Base-by-base conservation (phyloP, 2,888 invertebrate genomes). In the Pycnomerus fuliginosus region DNA sequence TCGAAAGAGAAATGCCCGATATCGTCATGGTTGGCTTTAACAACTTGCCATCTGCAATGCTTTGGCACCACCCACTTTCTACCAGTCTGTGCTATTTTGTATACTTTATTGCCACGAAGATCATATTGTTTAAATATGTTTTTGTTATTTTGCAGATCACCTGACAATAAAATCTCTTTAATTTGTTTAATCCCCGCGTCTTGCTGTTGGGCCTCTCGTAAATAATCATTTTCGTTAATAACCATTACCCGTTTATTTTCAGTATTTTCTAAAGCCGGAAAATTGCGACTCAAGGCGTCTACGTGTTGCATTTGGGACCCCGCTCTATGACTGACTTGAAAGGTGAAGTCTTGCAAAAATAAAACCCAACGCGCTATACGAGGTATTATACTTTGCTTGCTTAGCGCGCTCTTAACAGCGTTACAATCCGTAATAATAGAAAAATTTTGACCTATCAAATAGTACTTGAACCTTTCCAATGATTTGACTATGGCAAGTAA, bases 1-100 rank as follows among this genome's bases (percentile, higher is more conserved):
- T 59, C 56, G 1, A 56, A 24, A 1, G 51, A 50, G 41, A 60
- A 64, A 42, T 65, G 65, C 7, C 62, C 63, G 13, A 58, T 44
- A 8, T 59, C 54, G 36, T 64, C 60, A 31, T 64, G 60, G 16
- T 50, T 49, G 11, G 29, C 16, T 32, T 39, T 22, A 3, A 53
- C 40, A 10, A 61, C 41, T 33, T 58, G 52, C 57, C 55, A 62
- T 10, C 56, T 42, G 2, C 44, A 49, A 11, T 16, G 24, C 28
- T 52, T 53, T 2, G 60, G 61, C 7, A 62, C 39, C 10, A 55
- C 40, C 46, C 44, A 49, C 17, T 31, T 16, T 13, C 20, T 14
- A 3, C 39, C 46, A 24, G n/a, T 7, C 30, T 24, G 1, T 15
- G 46, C 33, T 50, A 48, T 16, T 53, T 50, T 10, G 30, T 38